Evolutionary conservation across 1,140 invertebrate genomes (phyloP).

Genomic region (Pteromalus puparum): DNA sequence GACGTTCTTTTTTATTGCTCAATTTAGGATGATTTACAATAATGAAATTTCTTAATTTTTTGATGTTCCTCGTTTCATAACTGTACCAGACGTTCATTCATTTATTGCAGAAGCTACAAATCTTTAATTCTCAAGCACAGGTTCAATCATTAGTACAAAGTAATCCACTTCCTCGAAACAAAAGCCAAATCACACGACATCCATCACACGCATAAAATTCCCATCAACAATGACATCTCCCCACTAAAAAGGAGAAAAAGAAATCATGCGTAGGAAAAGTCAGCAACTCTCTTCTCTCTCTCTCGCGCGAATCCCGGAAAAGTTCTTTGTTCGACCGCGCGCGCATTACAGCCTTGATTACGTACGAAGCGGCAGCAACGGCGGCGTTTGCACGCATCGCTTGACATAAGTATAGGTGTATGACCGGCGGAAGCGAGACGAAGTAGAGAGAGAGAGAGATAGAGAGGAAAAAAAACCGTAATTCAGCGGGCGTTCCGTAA

Average conservation of each 20-base stretch:
- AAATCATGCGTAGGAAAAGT: background rate
- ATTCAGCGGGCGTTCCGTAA: constrained; percentile 25
- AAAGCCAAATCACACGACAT: background rate
- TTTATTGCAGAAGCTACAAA: too few species aligned
- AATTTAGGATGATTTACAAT: too few species aligned
- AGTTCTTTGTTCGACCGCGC: constrained; percentile 15
- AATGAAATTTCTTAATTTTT: too few species aligned
- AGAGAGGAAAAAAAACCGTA: constrained; percentile 28
- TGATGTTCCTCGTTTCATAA: too few species aligned
- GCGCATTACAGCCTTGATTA: constrained; percentile 29
- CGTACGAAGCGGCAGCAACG: background rate
- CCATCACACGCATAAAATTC: too few species aligned
- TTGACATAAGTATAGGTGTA: constrained; percentile 48
- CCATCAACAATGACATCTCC: too few species aligned
- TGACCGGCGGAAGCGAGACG: constrained; percentile 19
- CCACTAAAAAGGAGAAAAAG: background rate
- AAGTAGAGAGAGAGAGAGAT: constrained; percentile 1
- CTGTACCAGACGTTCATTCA: too few species aligned
- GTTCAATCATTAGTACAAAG: too few species aligned
- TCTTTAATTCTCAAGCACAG: too few species aligned
- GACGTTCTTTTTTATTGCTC: too few species aligned
- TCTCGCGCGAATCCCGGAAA: background rate
- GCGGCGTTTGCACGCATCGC: constrained; percentile 35
- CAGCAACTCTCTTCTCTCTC: too few species aligned
- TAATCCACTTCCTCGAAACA: too few species aligned